Percentiles rank a stretch among this genome's conserved stretches.
phyloP scores from a whole-genome alignment of 2,888 invertebrate species.

The Vesta saturnalis region DNA sequence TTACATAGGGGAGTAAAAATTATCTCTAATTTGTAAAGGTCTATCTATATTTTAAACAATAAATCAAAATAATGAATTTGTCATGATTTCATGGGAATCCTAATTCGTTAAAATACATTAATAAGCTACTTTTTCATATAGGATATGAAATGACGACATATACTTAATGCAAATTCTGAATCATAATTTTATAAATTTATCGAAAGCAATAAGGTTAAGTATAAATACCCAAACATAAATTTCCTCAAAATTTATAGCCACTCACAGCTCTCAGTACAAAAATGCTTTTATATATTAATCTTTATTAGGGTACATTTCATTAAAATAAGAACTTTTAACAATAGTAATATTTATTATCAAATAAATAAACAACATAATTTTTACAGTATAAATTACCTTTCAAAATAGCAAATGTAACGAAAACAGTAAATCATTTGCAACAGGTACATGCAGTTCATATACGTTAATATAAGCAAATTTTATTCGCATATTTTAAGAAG shows the following conservation, averaged over 20 bases:
- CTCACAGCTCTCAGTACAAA: not conserved
- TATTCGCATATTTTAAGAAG: not conserved
- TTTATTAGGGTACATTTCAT: not conserved
- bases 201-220: not conserved
- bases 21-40: too few species aligned
- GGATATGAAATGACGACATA: not conserved
- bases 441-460: not conserved
- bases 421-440: not conserved
- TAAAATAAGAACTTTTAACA: not conserved
- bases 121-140: too few species aligned
- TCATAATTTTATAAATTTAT: not conserved
- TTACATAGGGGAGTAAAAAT: too few species aligned
- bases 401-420: not conserved
- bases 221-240: not conserved
- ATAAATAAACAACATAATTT: not conserved
- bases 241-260: too few species aligned
- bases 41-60: too few species aligned
- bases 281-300: not conserved
- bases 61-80: too few species aligned
- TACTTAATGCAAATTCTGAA: conserved; percentile 1
- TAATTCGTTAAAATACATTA: too few species aligned
- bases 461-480: not conserved
- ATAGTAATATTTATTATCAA: not conserved
- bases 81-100: too few species aligned
- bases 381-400: not conserved